Evolutionary conservation across 1,140 invertebrate species (phyloP).

Genomic region (Ctenoplectra terminalis): DNA sequence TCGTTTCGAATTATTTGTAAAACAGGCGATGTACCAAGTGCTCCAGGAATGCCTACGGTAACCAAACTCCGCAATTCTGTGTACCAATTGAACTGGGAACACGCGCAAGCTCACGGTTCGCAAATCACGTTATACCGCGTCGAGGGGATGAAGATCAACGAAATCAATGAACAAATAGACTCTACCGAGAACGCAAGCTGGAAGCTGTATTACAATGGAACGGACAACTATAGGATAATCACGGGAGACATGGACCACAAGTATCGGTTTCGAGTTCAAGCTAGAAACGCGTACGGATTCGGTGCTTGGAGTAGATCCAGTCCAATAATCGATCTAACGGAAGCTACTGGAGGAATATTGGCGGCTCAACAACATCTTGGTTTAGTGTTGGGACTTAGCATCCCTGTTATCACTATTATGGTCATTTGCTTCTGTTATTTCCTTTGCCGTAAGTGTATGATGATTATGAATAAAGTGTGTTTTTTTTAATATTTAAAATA

Average conservation of each 20-base stretch:
- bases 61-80: constrained; percentile 86
- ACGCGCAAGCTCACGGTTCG: constrained; percentile 87
- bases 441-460: constrained; percentile 77
- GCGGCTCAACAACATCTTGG: constrained; percentile 84
- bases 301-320: constrained; percentile 88
- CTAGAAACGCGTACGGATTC: constrained; percentile 90
- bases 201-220: constrained; percentile 91
- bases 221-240: constrained; percentile 91
- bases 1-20: not conserved
- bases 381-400: constrained; percentile 85
- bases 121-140: constrained; percentile 85
- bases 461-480: constrained; percentile 9
- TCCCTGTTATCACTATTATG: constrained; percentile 82
- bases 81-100: constrained; percentile 89
- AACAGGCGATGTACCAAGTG: constrained; percentile 86
- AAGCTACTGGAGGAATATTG: constrained; percentile 83
- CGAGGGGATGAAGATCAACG: constrained; percentile 79
- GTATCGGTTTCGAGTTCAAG: constrained; percentile 90
- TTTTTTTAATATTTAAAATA: not conserved
- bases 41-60: constrained; percentile 87
- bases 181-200: constrained; percentile 81
- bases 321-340: constrained; percentile 83
- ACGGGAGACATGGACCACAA: constrained; percentile 85
- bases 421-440: constrained; percentile 78
- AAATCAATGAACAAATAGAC: constrained; percentile 71